These are phyloP conservation scores for Acanthurus leucopareius DNA, from an alignment of 2,797 vertebrate genomes.

Conservation along the genomic window DNA sequence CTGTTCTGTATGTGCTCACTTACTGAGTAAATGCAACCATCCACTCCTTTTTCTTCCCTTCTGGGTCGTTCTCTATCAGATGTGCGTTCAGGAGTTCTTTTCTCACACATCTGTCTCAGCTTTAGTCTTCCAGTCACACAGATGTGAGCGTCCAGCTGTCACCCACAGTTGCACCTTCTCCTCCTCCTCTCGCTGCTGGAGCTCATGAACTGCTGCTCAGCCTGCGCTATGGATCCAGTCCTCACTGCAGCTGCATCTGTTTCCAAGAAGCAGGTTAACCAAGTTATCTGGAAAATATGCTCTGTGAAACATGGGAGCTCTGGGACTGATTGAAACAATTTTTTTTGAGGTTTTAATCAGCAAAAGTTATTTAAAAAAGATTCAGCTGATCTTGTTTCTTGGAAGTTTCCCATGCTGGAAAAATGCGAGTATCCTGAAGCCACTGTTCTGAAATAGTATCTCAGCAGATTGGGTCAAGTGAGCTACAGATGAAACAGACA, in stretches of 20 bases:
- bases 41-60: not conserved
- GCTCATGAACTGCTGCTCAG: not conserved
- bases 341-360: not conserved
- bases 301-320: not conserved
- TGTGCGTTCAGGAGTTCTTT: not conserved
- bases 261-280: too few species aligned
- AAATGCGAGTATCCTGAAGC: not conserved
- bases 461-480: not conserved
- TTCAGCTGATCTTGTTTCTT: not conserved
- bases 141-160: not conserved
- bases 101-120: slow-evolving; percentile 16
- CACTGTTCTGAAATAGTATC: not conserved
- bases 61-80: not conserved
- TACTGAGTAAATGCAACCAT: not conserved
- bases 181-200: not conserved
- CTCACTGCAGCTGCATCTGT: not conserved
- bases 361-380: not conserved
- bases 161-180: not conserved
- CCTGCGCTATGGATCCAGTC: not conserved
- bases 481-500: not conserved
- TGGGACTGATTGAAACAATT: not conserved
- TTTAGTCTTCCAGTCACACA: not conserved
- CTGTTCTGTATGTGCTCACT: not conserved
- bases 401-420: not conserved
- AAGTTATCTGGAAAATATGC: not conserved